Conservation (phyloP, 2,797 vertebrate genomes). For the Rhinophrynus dorsalis region DNA sequence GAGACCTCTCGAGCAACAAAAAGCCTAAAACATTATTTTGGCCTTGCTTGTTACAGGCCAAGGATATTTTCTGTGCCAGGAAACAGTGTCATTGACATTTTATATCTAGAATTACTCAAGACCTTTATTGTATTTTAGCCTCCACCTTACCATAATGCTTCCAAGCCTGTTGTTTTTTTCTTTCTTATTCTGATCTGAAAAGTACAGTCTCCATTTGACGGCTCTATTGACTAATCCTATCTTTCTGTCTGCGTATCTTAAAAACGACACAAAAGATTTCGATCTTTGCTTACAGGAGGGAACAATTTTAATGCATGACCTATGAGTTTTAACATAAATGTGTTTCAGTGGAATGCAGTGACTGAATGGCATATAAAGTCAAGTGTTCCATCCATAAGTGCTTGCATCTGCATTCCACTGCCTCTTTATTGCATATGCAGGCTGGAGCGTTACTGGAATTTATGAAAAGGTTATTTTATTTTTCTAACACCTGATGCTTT, state of each 20-base stretch:
- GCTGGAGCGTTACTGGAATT: neutral
- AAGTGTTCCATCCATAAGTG: neutral
- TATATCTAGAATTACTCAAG: too few relatives aligned
- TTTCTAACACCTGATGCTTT: slow-evolving; percentile 17
- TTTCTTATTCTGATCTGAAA: too few relatives aligned
- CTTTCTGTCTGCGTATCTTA: slow-evolving; percentile 10
- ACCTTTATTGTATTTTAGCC: too few relatives aligned
- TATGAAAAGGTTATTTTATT: slow-evolving; percentile 32
- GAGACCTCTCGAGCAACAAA: too few relatives aligned
- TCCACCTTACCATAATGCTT: too few relatives aligned
- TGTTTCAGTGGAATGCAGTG: neutral
- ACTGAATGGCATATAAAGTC: slow-evolving; percentile 11
- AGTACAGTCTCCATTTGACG: too few relatives aligned
- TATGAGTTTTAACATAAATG: neutral
- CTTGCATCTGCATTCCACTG: neutral
- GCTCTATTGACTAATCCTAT: too few relatives aligned
- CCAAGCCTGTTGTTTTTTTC: too few relatives aligned
- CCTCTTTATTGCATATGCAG: slow-evolving; percentile 1
- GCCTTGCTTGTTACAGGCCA: too few relatives aligned
- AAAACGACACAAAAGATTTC: neutral
- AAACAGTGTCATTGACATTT: too few relatives aligned
- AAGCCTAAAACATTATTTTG: too few relatives aligned
- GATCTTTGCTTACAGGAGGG: neutral
- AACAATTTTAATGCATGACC: slow-evolving; percentile 16
- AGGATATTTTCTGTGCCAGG: too few relatives aligned